Percentiles rank a stretch among this genome's conserved stretches.
These are phyloP conservation scores for Blastobasis lacticolella DNA, from an alignment of 2,888 invertebrate species.

Conservation along the genomic window DNA sequence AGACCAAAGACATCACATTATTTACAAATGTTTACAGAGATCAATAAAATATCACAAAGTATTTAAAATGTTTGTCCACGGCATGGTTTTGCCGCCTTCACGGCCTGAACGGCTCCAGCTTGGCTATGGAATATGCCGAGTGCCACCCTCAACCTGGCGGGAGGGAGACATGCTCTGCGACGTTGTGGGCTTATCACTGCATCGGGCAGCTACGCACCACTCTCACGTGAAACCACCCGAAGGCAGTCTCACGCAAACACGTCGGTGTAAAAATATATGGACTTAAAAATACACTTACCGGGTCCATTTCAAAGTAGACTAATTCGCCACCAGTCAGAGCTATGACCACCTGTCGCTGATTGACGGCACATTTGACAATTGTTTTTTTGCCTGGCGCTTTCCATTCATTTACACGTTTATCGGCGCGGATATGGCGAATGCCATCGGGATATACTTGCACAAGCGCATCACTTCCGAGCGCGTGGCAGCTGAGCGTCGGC, in stretches of 20 bases:
- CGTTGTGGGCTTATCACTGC: conserved; percentile 74
- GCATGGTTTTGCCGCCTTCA: conserved; percentile 83
- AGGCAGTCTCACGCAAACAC: conserved; percentile 44
- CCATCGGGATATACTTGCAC: conserved; percentile 99
- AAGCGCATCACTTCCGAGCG: conserved; percentile 96
- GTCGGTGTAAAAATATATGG: conserved; percentile 28
- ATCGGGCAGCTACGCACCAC: conserved; percentile 71
- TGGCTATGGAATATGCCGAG: conserved; percentile 85
- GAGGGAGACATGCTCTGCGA: conserved; percentile 76
- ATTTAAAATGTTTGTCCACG: conserved; percentile 62
- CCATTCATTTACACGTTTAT: conserved; percentile 99
- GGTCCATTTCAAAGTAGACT: conserved; percentile 99
- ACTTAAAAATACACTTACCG: conserved; percentile 77
- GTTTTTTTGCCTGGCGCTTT: conserved; percentile 98
- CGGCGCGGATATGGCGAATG: conserved; percentile 97
- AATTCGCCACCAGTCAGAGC: conserved; percentile 97
- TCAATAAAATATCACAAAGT: neutral
- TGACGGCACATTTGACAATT: conserved; percentile 98
- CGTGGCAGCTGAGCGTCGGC: conserved; percentile 97
- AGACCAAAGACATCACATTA: neutral
- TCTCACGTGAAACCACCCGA: conserved; percentile 38
- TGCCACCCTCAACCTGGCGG: conserved; percentile 67
- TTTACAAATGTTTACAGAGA: neutral
- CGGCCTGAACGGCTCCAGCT: conserved; percentile 79
- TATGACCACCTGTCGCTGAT: conserved; percentile 98